Conservation (phyloP, 2,888 invertebrate genomes). For the Lasioglossum malachurum region DNA sequence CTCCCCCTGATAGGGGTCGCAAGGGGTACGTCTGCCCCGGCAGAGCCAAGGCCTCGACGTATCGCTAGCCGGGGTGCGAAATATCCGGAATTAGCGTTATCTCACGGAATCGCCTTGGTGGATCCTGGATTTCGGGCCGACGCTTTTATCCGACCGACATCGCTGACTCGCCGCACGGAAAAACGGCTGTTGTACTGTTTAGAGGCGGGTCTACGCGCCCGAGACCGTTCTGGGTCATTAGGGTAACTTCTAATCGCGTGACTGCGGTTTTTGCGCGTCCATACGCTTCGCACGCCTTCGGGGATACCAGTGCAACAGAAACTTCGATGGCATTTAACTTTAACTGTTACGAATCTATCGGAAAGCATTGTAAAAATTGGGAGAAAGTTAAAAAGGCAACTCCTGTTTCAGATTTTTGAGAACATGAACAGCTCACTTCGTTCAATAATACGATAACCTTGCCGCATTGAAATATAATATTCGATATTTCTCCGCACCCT, state of each 20-base stretch:
- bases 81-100: conserved; percentile 79
- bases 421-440: too few relatives aligned
- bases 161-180: conserved; percentile 30
- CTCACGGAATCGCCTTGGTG: conserved; percentile 67
- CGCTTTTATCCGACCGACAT: conserved; percentile 56
- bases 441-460: neutral
- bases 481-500: neutral
- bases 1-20: conserved; percentile 80
- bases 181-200: conserved; percentile 43
- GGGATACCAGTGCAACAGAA: neutral
- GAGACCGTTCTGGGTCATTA: conserved; percentile 1
- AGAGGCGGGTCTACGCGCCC: neutral
- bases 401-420: neutral
- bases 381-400: neutral
- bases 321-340: neutral
- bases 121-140: conserved; percentile 55
- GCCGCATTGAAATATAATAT: neutral
- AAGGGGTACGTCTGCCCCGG: conserved; percentile 80
- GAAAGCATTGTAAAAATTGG: neutral
- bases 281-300: neutral
- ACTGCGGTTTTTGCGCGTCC: neutral
- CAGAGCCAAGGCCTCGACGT: conserved; percentile 58
- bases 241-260: conserved; percentile 5
- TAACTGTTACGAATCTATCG: neutral
- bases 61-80: conserved; percentile 75